Conservation (phyloP, 2,888 invertebrate species). For the Empis livida region DNA sequence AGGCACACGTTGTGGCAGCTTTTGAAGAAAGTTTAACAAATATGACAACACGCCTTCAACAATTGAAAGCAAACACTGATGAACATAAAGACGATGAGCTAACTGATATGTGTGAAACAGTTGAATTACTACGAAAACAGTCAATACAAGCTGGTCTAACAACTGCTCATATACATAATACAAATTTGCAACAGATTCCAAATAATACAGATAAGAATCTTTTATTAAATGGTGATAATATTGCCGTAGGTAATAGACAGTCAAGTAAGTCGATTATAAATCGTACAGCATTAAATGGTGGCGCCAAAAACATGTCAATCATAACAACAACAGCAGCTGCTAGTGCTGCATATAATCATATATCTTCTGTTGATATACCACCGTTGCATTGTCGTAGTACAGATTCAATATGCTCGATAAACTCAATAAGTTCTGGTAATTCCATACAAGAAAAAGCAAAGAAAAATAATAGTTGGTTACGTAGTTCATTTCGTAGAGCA, state of each 20-base stretch:
- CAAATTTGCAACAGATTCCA: conserved; percentile 37
- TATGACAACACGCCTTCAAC: conserved; percentile 91
- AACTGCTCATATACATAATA: conserved; percentile 53
- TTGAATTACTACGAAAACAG: conserved; percentile 82
- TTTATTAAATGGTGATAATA: conserved; percentile 7
- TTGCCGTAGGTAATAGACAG: conserved; percentile 6
- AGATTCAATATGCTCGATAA: conserved; percentile 88
- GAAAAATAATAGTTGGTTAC: conserved; percentile 90
- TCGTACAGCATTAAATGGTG: conserved; percentile 10
- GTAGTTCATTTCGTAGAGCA: conserved; percentile 95
- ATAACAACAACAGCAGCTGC: conserved; percentile 61
- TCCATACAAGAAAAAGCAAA: conserved; percentile 74
- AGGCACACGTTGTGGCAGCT: conserved; percentile 97
- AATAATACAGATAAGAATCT: conserved; percentile 6
- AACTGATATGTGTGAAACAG: conserved; percentile 79
- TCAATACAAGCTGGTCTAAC: conserved; percentile 81
- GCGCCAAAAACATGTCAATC: background rate
- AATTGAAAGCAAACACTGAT: conserved; percentile 78
- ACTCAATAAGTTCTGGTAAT: conserved; percentile 80
- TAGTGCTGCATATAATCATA: background rate
- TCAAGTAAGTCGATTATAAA: conserved; percentile 6
- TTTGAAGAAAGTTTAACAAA: conserved; percentile 95
- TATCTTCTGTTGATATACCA: background rate
- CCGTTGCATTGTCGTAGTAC: conserved; percentile 74
- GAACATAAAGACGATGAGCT: conserved; percentile 93